phyloP scores from a whole-genome alignment of 2,888 invertebrate species.

The Pycnomerus fuliginosus region DNA sequence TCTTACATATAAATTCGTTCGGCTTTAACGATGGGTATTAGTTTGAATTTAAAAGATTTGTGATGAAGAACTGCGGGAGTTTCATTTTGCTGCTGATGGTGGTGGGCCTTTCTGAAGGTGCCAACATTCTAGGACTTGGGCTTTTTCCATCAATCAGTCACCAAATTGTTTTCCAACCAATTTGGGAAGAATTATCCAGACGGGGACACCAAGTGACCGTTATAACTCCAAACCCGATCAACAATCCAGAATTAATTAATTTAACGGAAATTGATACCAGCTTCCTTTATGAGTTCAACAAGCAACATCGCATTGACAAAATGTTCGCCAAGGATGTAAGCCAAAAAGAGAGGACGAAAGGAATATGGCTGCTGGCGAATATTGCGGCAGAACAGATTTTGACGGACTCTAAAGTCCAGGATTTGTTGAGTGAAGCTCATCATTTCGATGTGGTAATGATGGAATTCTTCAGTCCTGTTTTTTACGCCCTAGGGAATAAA shows the following conservation, averaged over 20 bases:
- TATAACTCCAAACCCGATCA: slow-evolving; percentile 49
- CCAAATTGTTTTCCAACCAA: slow-evolving; percentile 47
- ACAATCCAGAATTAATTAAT: slow-evolving; percentile 39
- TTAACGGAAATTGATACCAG: slow-evolving; percentile 44
- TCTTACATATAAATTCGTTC: too few relatives aligned
- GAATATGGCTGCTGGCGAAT: not conserved
- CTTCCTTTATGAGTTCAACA: slow-evolving; percentile 37
- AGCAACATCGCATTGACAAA: slow-evolving; percentile 2
- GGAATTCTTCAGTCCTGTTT: slow-evolving; percentile 17
- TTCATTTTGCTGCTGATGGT: too few relatives aligned
- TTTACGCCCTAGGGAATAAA: slow-evolving; percentile 14
- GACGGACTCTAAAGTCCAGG: slow-evolving; percentile 2
- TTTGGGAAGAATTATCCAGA: slow-evolving; percentile 47
- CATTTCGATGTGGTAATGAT: slow-evolving; percentile 25
- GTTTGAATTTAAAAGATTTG: too few relatives aligned
- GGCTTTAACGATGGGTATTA: too few relatives aligned
- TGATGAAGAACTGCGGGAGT: too few relatives aligned
- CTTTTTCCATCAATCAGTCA: slow-evolving; percentile 51
- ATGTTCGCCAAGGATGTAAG: slow-evolving; percentile 2
- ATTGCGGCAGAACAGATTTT: slow-evolving; percentile 1
- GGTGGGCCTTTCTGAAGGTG: too few relatives aligned
- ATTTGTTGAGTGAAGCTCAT: not conserved
- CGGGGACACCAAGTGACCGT: slow-evolving; percentile 52
- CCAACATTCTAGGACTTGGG: slow-evolving; percentile 46
- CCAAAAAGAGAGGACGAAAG: not conserved